Evolutionary conservation across 2,888 invertebrate species (phyloP).

Genomic region (Masnerella sp.): DNA sequence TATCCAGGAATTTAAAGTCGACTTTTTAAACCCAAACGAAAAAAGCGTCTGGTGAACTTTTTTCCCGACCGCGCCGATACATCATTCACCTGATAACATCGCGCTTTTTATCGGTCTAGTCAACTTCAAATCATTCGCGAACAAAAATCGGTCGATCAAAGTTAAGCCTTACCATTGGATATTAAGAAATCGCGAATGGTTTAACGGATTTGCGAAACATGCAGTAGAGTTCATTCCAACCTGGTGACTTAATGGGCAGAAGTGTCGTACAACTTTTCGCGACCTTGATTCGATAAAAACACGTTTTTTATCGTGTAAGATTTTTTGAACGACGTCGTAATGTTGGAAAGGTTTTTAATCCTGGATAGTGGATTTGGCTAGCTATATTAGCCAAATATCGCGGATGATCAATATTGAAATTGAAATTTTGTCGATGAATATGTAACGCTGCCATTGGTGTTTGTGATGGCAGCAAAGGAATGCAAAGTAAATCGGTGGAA

Average conservation of each 20-base stretch:
- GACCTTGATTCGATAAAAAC: too few species aligned
- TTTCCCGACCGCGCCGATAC: too few species aligned
- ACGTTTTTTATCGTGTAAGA: too few species aligned
- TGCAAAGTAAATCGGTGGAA: conserved; percentile 20
- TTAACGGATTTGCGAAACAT: not conserved
- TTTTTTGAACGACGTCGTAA: too few species aligned
- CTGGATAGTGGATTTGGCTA: too few species aligned
- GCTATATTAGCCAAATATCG: too few species aligned
- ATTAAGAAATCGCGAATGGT: conserved; percentile 7
- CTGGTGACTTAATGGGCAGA: not conserved
- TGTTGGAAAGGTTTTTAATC: too few species aligned
- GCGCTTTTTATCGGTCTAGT: too few species aligned
- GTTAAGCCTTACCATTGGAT: not conserved
- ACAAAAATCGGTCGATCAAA: conserved; percentile 1
- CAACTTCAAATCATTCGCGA: not conserved
- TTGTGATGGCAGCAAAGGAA: not conserved
- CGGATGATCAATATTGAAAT: conserved; percentile 7
- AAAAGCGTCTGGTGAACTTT: not conserved
- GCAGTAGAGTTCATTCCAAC: too few species aligned
- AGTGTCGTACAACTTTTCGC: not conserved
- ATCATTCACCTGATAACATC: too few species aligned
- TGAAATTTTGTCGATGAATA: conserved; percentile 1
- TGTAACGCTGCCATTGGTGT: not conserved
- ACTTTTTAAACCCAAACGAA: not conserved
- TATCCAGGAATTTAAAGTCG: not conserved